Conservation (phyloP, 2,888 invertebrate species). For the Drosophila lacicola region DNA sequence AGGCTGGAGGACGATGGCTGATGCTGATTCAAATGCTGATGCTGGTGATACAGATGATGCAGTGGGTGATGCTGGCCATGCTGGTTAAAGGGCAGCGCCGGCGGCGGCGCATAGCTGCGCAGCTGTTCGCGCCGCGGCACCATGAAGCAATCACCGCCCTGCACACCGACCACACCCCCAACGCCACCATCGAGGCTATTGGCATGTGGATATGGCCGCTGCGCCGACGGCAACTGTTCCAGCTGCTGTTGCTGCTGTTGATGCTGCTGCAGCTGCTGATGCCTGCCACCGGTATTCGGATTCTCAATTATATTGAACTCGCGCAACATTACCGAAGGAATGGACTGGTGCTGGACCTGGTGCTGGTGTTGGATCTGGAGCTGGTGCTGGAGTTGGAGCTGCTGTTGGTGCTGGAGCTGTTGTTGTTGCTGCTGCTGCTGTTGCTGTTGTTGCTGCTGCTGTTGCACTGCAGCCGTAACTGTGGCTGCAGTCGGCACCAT, state of each 20-base stretch:
- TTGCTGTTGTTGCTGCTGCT: conserved; percentile 54
- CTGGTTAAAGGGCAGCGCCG: conserved; percentile 66
- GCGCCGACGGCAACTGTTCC: conserved; percentile 59
- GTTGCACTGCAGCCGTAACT: conserved; percentile 18
- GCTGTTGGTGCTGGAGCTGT: conserved; percentile 46
- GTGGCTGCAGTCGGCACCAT: conserved; percentile 18
- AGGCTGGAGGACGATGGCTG: conserved; percentile 73
- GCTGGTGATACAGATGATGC: conserved; percentile 64
- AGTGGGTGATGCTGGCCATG: conserved; percentile 71
- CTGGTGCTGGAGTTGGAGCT: conserved; percentile 56
- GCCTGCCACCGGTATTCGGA: conserved; percentile 84
- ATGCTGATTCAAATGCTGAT: conserved; percentile 47
- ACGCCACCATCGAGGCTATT: conserved; percentile 34
- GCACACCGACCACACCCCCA: conserved; percentile 46
- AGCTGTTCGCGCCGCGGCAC: conserved; percentile 65
- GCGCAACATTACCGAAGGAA: conserved; percentile 86
- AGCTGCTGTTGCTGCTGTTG: conserved; percentile 45
- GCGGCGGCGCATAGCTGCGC: conserved; percentile 62
- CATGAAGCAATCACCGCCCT: conserved; percentile 67
- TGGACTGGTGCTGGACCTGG: conserved; percentile 73
- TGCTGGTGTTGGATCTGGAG: conserved; percentile 54
- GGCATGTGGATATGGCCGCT: conserved; percentile 38
- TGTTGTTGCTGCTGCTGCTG: conserved; percentile 51
- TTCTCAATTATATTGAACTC: conserved; percentile 85
- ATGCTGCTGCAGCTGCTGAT: conserved; percentile 59